Base-by-base conservation (phyloP, 2,113 vertebrate genomes). In the Ammodytes dubius region DNA sequence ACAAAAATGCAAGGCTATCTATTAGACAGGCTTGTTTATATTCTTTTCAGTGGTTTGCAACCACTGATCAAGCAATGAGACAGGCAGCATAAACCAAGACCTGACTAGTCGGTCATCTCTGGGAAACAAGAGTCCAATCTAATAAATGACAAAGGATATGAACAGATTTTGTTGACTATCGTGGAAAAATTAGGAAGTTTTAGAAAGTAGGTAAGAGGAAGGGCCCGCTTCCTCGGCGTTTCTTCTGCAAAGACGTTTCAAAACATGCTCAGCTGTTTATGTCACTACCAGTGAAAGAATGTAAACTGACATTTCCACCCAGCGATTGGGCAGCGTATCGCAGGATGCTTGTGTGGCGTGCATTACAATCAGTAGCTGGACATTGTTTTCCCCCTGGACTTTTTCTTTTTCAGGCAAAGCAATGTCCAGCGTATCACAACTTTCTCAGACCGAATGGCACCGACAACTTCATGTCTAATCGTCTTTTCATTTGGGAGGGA, bases 231-330 rank as follows among this genome's bases (percentile, higher is more conserved):
- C 65, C 58, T 54, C 47, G 66, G 59, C 37, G 53, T 78, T 87
- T 82, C 70, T 87, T 49, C 19, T 60, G 53, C 80, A 86, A 70
- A 79, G 43, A 78, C 57, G 9, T 13, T 64, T 86, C 89, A 88
- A 88, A 95, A 91, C 87, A 92, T 66, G 49, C 54, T 69, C 70
- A 57, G 67, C 81, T 84, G 84, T 92, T 90, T 90, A 86, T 87
- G 77, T 90, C 91, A 88, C 63, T 63, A 77, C 4, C 2, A 12
- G 53, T 54, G 42, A 71, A 91, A 83, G 88, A 93, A 95, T 95
- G 93, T 92, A 94, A 95, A 94, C 92, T 3, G 43, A 43, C 71
- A 81, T 50, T 80, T 60, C 71, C 77, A 56, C 42, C 52, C 42
- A 17, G 47, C 63, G 17, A 79, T 83, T 72, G 73, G 64, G 78